phyloP scores from a whole-genome alignment of 2,888 invertebrate genomes.

The Heliconius charithonia region DNA sequence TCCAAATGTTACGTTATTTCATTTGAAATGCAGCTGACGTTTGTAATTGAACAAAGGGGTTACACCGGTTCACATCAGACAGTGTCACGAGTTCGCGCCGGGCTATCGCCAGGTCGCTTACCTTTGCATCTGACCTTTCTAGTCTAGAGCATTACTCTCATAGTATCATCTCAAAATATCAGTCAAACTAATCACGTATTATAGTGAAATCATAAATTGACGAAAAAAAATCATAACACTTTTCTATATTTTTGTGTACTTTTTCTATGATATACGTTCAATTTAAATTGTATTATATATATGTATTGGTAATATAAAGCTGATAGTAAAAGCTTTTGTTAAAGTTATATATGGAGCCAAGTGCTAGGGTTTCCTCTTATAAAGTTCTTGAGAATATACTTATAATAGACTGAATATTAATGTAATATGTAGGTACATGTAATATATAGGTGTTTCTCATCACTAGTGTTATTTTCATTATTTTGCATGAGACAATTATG shows the following conservation, averaged over 20 bases:
- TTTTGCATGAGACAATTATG: conserved; percentile 24
- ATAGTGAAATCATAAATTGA: neutral
- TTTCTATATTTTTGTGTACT: too few species aligned
- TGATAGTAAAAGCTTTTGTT: conserved; percentile 40
- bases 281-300: neutral
- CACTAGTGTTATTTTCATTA: conserved; percentile 24
- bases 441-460: neutral
- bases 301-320: neutral
- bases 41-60: conserved; percentile 40
- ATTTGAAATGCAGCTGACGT: conserved; percentile 31
- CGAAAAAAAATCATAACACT: neutral
- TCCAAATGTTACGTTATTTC: conserved; percentile 30
- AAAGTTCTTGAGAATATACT: conserved; percentile 22
- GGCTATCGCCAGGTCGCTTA: conserved; percentile 54
- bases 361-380: conserved; percentile 43
- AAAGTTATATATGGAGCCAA: conserved; percentile 44
- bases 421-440: conserved; percentile 21
- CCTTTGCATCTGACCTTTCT: conserved; percentile 50
- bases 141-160: conserved; percentile 49
- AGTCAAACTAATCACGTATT: neutral
- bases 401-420: conserved; percentile 30
- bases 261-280: neutral
- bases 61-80: conserved; percentile 42
- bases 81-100: conserved; percentile 51
- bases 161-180: conserved; percentile 39